Percentiles rank a stretch among this genome's conserved stretches.
These are phyloP conservation scores for Petrocephalus sullivani DNA, from an alignment of 2,797 vertebrate genomes.

Conservation along the genomic window DNA sequence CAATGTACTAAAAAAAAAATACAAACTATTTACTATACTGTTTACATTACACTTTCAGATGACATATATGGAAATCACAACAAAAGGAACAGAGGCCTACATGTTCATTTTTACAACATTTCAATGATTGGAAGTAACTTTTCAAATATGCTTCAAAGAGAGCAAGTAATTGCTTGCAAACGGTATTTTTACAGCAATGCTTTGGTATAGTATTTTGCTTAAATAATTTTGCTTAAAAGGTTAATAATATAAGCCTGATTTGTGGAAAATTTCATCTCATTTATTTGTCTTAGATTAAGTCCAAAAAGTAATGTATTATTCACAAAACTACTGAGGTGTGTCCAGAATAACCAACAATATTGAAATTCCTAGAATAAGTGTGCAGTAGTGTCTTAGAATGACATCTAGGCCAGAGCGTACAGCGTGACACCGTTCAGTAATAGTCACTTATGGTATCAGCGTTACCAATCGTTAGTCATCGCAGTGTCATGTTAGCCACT, in stretches of 20 bases:
- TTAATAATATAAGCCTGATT: background rate
- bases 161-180: background rate
- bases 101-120: background rate
- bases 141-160: background rate
- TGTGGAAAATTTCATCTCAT: background rate
- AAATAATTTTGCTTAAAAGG: background rate
- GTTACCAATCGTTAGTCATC: background rate
- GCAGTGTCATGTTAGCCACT: background rate
- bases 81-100: background rate
- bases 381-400: background rate
- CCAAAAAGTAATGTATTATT: background rate
- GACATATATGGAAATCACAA: background rate
- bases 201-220: background rate
- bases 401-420: background rate
- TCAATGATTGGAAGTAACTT: background rate
- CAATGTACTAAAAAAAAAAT: background rate
- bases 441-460: background rate
- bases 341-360: background rate
- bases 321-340: background rate
- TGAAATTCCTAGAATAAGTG: background rate
- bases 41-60: background rate
- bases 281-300: background rate
- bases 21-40: background rate
- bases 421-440: background rate
- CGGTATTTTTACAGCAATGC: background rate